Percentiles rank a stretch among this genome's conserved stretches.
phyloP scores from a whole-genome alignment of 2,888 invertebrate genomes.

The Sepioteuthis lessoniana region DNA sequence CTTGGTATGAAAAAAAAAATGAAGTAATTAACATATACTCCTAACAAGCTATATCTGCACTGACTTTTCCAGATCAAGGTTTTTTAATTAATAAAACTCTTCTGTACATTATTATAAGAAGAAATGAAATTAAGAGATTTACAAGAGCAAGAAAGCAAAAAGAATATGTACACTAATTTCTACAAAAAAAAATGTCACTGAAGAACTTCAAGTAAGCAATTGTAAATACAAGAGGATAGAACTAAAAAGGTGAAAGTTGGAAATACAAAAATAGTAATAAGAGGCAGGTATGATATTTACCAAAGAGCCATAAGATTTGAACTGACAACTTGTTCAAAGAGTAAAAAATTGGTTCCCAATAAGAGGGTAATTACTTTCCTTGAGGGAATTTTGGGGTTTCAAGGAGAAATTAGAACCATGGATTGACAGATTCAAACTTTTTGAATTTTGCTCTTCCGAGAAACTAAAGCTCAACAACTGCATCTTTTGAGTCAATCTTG shows the following conservation, averaged over 20 bases:
- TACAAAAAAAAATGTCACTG: neutral
- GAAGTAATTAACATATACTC: neutral
- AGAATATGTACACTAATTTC: neutral
- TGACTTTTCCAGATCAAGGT: neutral
- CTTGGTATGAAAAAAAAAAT: conserved; percentile 25
- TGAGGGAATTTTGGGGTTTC: neutral
- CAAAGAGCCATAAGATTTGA: neutral
- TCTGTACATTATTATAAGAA: neutral
- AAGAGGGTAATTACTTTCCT: neutral
- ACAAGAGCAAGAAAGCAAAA: too few species aligned
- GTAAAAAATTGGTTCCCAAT: neutral
- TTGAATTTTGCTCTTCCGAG: neutral
- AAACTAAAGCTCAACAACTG: neutral
- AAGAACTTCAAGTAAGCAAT: neutral
- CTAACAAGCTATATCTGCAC: neutral
- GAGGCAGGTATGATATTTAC: neutral
- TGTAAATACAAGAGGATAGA: neutral
- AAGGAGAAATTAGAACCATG: neutral
- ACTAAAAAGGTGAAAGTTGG: too few species aligned
- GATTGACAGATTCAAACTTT: neutral
- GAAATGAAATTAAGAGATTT: too few species aligned
- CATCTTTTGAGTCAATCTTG: neutral
- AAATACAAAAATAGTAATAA: neutral
- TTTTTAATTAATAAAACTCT: neutral
- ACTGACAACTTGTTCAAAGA: neutral